Conservation (phyloP, 1,140 invertebrate species). For the Pollicipes pollicipes region DNA sequence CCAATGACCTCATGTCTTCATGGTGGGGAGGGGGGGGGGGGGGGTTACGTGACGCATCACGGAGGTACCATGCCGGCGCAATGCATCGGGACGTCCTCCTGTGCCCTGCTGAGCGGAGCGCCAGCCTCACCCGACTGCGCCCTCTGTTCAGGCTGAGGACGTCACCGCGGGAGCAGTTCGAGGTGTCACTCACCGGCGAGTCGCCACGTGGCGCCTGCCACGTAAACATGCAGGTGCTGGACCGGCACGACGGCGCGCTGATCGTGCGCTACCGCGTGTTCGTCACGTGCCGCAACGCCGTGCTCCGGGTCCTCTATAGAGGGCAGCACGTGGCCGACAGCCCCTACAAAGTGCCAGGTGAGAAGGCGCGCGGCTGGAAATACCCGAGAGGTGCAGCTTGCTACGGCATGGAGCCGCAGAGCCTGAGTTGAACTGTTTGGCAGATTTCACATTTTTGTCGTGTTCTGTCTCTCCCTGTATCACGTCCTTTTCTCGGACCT, state of each 20-base stretch:
- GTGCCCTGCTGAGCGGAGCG: no score
- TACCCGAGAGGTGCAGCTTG: not conserved
- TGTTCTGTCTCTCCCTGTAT: no score
- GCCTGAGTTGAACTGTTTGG: no score
- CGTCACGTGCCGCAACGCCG: conserved; percentile 48
- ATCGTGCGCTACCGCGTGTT: conserved; percentile 44
- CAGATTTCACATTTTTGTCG: no score
- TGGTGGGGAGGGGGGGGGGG: no score
- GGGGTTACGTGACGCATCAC: no score
- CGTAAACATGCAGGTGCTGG: conserved; percentile 53
- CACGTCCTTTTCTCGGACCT: no score
- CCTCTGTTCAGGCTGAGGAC: conserved; percentile 13
- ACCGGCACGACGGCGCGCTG: conserved; percentile 66
- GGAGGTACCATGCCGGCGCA: no score
- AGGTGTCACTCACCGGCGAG: conserved; percentile 36
- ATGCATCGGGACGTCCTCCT: no score
- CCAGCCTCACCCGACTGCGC: no score
- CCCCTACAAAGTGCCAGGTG: conserved; percentile 46
- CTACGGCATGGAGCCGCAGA: no score
- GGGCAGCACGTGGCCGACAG: conserved; percentile 43
- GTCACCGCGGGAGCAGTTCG: conserved; percentile 24
- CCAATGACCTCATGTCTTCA: no score
- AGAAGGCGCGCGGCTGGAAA: conserved; percentile 9
- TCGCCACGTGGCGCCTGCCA: conserved; percentile 36
- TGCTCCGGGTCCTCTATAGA: conserved; percentile 49